Conservation (phyloP, 1,140 invertebrate species). For the Drosophila saltans region DNA sequence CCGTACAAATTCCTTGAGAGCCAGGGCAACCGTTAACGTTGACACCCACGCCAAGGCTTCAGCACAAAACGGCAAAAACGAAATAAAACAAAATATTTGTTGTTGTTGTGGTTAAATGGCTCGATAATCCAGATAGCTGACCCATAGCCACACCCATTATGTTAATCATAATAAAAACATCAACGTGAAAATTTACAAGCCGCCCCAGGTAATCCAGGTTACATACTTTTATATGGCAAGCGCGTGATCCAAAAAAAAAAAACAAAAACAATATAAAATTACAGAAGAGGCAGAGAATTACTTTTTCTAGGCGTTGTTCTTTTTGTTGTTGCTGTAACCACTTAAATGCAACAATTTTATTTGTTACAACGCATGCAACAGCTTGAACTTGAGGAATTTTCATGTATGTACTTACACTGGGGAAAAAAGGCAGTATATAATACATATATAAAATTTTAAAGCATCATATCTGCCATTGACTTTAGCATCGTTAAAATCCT, state of each 20-base stretch:
- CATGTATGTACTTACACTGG: constrained; percentile 51
- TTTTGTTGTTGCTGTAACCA: constrained; percentile 44
- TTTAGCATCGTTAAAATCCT: neutral
- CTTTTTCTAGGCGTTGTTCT: constrained; percentile 32
- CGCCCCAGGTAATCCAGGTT: constrained; percentile 44
- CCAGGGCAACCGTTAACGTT: constrained; percentile 1
- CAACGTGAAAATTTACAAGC: constrained; percentile 71
- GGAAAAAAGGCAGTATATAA: constrained; percentile 8
- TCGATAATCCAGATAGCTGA: constrained; percentile 59
- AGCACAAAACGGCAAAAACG: neutral
- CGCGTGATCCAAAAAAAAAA: constrained; percentile 29
- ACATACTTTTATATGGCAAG: constrained; percentile 28
- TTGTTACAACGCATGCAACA: constrained; percentile 69
- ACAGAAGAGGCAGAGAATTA: neutral
- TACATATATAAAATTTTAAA: too few species aligned
- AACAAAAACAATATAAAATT: too few species aligned
- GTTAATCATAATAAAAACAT: constrained; percentile 80
- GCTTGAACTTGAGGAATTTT: constrained; percentile 54
- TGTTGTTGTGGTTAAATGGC: constrained; percentile 47
- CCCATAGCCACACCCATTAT: constrained; percentile 55
- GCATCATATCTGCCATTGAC: too few species aligned
- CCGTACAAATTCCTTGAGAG: constrained; percentile 40
- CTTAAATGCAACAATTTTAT: constrained; percentile 81
- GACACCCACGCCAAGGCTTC: constrained; percentile 18
- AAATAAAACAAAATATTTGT: constrained; percentile 48